phyloP scores from a whole-genome alignment of 2,113 vertebrate species.

The Melanostigma gelatinosum region DNA sequence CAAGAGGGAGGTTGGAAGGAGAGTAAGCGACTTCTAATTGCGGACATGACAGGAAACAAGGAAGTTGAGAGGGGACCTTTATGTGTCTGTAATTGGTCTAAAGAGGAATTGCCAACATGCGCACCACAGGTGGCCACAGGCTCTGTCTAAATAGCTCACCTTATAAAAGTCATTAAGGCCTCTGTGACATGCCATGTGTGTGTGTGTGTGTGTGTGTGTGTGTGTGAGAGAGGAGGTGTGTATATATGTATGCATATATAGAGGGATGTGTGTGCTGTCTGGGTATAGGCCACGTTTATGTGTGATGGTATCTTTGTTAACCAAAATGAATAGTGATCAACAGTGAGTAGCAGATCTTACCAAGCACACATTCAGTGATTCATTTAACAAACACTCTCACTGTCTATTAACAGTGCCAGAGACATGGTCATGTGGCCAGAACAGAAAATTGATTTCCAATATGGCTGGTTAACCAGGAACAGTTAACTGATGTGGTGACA shows the following conservation, averaged over 20 bases:
- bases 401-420: not conserved
- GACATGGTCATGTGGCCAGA: not conserved
- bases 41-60: constrained; percentile 71
- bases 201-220: constrained; percentile 6
- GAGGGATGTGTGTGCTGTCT: not conserved
- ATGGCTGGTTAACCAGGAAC: not conserved
- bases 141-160: constrained; percentile 57
- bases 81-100: constrained; percentile 70
- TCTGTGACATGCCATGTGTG: constrained; percentile 39
- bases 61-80: constrained; percentile 62
- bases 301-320: not conserved
- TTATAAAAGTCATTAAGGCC: constrained; percentile 73
- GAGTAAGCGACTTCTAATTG: constrained; percentile 56
- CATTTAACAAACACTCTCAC: constrained; percentile 10
- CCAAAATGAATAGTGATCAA: not conserved
- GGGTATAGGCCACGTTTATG: not conserved
- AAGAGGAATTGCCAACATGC: constrained; percentile 53
- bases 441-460: not conserved
- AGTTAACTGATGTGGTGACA: constrained; percentile 2
- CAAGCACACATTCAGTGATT: not conserved
- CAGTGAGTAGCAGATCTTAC: not conserved
- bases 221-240: constrained; percentile 17
- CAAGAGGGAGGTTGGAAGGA: constrained; percentile 31
- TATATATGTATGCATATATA: not conserved
- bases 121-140: constrained; percentile 61